Evolutionary conservation across 1,140 invertebrate species (phyloP).

Genomic region (Trichonephila inaurata): DNA sequence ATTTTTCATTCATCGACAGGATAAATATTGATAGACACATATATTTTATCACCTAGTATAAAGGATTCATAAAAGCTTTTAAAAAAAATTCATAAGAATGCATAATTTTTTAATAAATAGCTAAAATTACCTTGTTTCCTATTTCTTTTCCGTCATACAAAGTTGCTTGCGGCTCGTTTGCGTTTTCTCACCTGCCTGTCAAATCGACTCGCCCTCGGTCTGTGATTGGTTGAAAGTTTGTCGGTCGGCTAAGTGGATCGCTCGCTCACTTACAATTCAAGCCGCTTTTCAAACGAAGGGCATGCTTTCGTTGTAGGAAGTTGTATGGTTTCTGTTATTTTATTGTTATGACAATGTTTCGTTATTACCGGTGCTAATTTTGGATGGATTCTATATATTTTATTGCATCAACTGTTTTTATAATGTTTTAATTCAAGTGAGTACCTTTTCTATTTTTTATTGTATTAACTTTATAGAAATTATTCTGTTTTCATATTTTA

Average conservation of each 20-base stretch:
- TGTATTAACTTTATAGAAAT: too few species aligned
- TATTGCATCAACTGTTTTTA: background rate
- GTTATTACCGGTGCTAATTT: background rate
- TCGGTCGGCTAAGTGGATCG: constrained; percentile 25
- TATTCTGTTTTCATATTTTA: too few species aligned
- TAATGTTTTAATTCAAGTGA: background rate
- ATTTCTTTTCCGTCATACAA: background rate
- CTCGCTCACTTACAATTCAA: background rate
- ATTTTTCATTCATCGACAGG: too few species aligned
- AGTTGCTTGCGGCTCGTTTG: background rate
- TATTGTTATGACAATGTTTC: background rate
- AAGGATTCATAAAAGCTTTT: too few species aligned
- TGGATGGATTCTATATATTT: background rate
- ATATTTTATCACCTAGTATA: too few species aligned
- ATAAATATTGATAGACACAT: too few species aligned
- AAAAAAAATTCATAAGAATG: too few species aligned
- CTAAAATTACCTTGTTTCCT: background rate
- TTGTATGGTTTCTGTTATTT: background rate
- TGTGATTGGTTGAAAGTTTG: constrained; percentile 33
- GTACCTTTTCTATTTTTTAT: background rate
- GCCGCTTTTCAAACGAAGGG: constrained; percentile 30
- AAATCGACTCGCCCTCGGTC: constrained; percentile 33
- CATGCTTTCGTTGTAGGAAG: background rate
- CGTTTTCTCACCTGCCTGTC: constrained; percentile 22
- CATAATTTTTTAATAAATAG: too few species aligned